Evolutionary conservation across 2,888 invertebrate genomes (phyloP), one percentile per base, ranked within the genome.

Genomic region (Drosophila diplacantha): DNA sequence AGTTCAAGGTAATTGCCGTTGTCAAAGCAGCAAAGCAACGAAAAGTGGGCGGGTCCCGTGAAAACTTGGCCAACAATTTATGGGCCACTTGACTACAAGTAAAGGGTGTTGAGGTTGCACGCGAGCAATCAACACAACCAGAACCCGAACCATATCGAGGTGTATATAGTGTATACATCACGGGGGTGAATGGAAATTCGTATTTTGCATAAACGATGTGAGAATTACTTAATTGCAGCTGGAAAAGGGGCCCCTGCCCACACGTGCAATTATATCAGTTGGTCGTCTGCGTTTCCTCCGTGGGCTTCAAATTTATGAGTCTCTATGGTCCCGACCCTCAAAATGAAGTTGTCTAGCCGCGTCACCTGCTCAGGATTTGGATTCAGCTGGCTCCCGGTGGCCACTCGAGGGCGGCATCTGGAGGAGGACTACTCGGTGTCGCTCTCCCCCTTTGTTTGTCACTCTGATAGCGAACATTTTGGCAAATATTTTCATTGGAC

Each of bases 1-100:
- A 82, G 83, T 82, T 81, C 83, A 81, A 81, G 82, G 81, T 82
- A 81, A 81, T 81, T 81, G 83, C 83, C 70, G 81, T 82, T 80
- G 80, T 80, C 80, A 80, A 80, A 80, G 81, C 81, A 76, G 76
- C 73, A 31, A 9, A 31, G 70, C 78, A 75, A 74, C 76, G 76
- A 76, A 79, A 76, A 75, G 72, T 73, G 73, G 83, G 78, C 81
- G 81, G 78, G 67, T 46, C 41, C 66, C 71, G 66, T 74, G 74
- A 66, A 74, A 82, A 82, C 74, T 79, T 79, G 76, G 78, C 81
- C 81, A 79, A 75, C 78, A 79, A 82, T 81, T 82, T 82, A 82
- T 82, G 82, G 82, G 78, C 80, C 80, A 80, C 80, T 80, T 80
- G 80, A 80, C 70, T 82, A 81, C 80, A 82, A 81, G 80, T 80